phyloP scores from a whole-genome alignment of 2,888 invertebrate genomes.

The Anagyrus pseudococci region DNA sequence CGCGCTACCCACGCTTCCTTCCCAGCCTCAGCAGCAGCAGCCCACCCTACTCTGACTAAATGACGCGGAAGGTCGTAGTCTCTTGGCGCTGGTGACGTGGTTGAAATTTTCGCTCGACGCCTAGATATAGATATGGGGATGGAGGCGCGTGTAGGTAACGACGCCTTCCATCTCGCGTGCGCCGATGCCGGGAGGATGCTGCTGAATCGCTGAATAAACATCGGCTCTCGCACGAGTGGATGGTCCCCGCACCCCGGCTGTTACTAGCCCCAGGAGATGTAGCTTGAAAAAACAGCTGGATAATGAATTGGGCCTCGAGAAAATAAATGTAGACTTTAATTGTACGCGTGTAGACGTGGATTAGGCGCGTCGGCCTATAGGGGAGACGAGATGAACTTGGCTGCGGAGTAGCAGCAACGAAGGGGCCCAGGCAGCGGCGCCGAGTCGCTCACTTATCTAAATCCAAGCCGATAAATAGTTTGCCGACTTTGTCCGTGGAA shows the following conservation, averaged over 20 bases:
- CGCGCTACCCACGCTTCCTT: background rate
- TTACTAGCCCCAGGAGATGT: too few relatives aligned
- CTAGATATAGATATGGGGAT: background rate
- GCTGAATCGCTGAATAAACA: conserved; percentile 10
- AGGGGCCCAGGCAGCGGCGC: conserved; percentile 1
- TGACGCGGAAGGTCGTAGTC: conserved; percentile 21
- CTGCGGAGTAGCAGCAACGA: conserved; percentile 9
- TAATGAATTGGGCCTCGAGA: background rate
- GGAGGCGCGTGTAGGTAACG: background rate
- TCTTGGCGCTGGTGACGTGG: background rate
- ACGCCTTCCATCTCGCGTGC: background rate
- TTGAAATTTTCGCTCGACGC: conserved; percentile 1
- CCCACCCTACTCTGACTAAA: conserved; percentile 9
- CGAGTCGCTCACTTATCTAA: conserved; percentile 6
- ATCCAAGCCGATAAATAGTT: conserved; percentile 22
- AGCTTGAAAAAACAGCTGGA: too few relatives aligned
- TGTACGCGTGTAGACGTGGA: background rate
- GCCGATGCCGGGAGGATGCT: background rate
- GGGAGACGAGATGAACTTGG: background rate
- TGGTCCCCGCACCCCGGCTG: too few relatives aligned
- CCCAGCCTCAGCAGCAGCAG: background rate
- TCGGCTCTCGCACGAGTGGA: too few relatives aligned
- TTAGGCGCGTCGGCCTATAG: background rate
- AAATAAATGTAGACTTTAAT: conserved; percentile 23
- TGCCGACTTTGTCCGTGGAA: conserved; percentile 4